A percentile compares a stretch with the other conserved stretches of the same genome.
Evolutionary conservation across 2,888 invertebrate genomes (phyloP).

Genomic region (Dasysyrphus tricinctus): DNA sequence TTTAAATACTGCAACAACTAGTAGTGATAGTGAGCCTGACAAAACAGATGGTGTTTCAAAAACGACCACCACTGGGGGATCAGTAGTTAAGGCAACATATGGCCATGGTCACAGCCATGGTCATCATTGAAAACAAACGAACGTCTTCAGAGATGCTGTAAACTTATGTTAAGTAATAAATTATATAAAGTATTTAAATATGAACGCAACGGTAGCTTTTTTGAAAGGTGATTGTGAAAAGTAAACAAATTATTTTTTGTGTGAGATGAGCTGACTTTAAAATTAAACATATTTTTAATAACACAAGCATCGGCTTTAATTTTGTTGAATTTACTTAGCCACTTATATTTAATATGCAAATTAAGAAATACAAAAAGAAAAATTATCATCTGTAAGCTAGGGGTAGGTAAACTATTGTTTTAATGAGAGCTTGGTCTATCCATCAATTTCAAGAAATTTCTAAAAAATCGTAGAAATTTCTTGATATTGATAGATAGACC

Average conservation of each 20-base stretch:
- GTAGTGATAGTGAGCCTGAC: conserved; percentile 63
- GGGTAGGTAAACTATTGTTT: no score
- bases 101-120: conserved; percentile 25
- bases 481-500: no score
- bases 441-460: no score
- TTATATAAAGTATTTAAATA: conserved; percentile 41
- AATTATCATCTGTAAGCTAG: no score
- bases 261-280: conserved; percentile 38
- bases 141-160: conserved; percentile 15
- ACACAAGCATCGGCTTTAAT: neutral
- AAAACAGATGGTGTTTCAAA: conserved; percentile 25
- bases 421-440: no score
- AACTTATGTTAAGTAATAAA: conserved; percentile 52
- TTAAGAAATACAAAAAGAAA: no score
- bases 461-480: no score
- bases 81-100: conserved; percentile 11
- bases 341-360: no score
- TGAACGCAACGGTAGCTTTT: conserved; percentile 9
- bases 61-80: conserved; percentile 16
- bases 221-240: conserved; percentile 23
- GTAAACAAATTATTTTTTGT: conserved; percentile 4
- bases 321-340: no score
- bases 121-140: conserved; percentile 7
- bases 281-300: conserved; percentile 67
- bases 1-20: conserved; percentile 77